Conservation (phyloP, 1,140 invertebrate genomes). For the Cydia splendana region DNA sequence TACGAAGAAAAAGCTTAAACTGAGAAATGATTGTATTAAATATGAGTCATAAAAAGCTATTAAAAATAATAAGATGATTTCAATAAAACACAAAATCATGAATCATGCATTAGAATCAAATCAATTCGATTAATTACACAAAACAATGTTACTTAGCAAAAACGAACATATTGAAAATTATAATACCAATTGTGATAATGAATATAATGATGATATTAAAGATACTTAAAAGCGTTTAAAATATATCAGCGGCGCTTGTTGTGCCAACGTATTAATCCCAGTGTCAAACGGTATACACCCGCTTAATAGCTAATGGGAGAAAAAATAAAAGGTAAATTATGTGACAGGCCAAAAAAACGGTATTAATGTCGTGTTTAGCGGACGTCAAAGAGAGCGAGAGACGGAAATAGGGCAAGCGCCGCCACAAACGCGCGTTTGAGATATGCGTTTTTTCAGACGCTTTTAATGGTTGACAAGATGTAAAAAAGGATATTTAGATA, state of each 20-base stretch:
- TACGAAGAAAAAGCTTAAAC: too few species aligned
- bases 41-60: too few species aligned
- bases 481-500: slow-evolving; percentile 14
- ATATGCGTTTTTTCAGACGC: slow-evolving; percentile 35
- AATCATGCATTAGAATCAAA: too few species aligned
- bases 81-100: too few species aligned
- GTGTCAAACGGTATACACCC: slow-evolving; percentile 59
- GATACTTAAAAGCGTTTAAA: slow-evolving; percentile 37
- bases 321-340: slow-evolving; percentile 72
- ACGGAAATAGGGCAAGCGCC: slow-evolving; percentile 66
- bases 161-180: not conserved
- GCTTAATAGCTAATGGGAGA: slow-evolving; percentile 77
- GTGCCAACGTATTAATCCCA: slow-evolving; percentile 69
- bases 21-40: too few species aligned
- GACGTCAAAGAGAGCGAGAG: slow-evolving; percentile 68
- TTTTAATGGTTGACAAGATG: slow-evolving; percentile 9
- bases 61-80: too few species aligned
- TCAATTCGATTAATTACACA: too few species aligned
- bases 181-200: slow-evolving; percentile 6
- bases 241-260: slow-evolving; percentile 50
- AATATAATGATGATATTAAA: not conserved
- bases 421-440: slow-evolving; percentile 45
- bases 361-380: slow-evolving; percentile 77
- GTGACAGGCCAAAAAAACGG: slow-evolving; percentile 72
- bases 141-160: too few species aligned